Conservation (phyloP, 2,113 vertebrate species). For the Pachycephala philippinensis region DNA sequence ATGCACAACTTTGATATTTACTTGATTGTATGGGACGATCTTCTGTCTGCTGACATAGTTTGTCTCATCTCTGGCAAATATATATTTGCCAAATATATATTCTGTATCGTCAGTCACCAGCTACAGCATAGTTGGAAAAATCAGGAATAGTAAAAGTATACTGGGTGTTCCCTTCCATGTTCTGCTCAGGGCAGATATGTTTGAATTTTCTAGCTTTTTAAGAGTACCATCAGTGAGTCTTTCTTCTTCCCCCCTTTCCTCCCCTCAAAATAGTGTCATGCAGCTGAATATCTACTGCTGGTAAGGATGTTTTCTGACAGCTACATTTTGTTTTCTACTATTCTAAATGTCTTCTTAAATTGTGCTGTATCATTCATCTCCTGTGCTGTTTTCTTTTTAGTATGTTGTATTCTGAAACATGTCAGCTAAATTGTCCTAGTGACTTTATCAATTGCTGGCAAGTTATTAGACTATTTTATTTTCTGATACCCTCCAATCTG, state of each 20-base stretch:
- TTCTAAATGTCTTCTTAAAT: background rate
- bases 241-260: fast-evolving
- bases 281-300: background rate
- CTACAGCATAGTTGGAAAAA: background rate
- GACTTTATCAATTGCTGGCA: background rate
- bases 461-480: background rate
- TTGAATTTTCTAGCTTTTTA: background rate
- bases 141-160: background rate
- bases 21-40: background rate
- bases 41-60: background rate
- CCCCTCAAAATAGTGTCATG: background rate
- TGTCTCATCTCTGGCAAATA: background rate
- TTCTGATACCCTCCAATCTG: background rate
- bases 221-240: background rate
- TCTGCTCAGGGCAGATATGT: background rate
- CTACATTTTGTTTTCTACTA: background rate
- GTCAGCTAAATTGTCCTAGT: background rate
- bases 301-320: background rate
- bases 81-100: background rate
- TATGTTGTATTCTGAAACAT: background rate
- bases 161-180: background rate
- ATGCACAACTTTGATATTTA: background rate
- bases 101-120: background rate
- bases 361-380: background rate
- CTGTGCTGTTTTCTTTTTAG: background rate